These are phyloP conservation scores for Stichodactyla helianthus DNA, from an alignment of 64 coral and sea anemone species.

Conservation along the genomic window DNA sequence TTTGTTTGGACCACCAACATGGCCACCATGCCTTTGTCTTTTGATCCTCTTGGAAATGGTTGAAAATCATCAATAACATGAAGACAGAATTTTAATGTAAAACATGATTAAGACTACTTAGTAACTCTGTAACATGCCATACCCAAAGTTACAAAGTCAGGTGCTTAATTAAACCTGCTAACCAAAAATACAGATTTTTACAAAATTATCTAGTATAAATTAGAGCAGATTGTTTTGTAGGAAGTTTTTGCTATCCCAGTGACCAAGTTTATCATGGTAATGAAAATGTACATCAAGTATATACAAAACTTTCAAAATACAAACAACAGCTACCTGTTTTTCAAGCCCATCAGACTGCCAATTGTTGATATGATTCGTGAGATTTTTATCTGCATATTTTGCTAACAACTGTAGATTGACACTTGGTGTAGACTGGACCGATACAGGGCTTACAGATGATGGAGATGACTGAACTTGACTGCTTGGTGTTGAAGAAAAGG, in stretches of 20 bases:
- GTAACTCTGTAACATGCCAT: too few relatives aligned
- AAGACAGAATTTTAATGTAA: too few relatives aligned
- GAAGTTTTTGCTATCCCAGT: background rate
- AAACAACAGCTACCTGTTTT: constrained; percentile 35
- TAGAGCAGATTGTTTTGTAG: too few relatives aligned
- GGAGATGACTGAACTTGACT: constrained; percentile 11
- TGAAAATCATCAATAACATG: too few relatives aligned
- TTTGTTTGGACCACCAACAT: too few relatives aligned
- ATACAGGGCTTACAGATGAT: constrained; percentile 26
- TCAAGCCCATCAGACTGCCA: constrained; percentile 44
- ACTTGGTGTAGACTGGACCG: constrained; percentile 33
- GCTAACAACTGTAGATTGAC: constrained; percentile 43
- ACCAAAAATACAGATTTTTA: too few relatives aligned
- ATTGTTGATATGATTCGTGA: constrained; percentile 29
- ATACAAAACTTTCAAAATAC: background rate
- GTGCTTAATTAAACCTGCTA: too few relatives aligned
- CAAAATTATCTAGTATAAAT: too few relatives aligned
- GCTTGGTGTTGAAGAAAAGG: background rate
- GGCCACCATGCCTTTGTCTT: too few relatives aligned
- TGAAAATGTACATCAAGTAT: background rate
- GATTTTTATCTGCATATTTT: constrained; percentile 57
- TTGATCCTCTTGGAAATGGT: too few relatives aligned
- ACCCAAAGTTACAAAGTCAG: too few relatives aligned
- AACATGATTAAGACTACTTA: too few relatives aligned
- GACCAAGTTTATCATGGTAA: background rate